A percentile compares a stretch with the other conserved stretches of the same genome.
Conservation (phyloP, 1,140 invertebrate genomes). For the Pseudomyrmex concolor region DNA sequence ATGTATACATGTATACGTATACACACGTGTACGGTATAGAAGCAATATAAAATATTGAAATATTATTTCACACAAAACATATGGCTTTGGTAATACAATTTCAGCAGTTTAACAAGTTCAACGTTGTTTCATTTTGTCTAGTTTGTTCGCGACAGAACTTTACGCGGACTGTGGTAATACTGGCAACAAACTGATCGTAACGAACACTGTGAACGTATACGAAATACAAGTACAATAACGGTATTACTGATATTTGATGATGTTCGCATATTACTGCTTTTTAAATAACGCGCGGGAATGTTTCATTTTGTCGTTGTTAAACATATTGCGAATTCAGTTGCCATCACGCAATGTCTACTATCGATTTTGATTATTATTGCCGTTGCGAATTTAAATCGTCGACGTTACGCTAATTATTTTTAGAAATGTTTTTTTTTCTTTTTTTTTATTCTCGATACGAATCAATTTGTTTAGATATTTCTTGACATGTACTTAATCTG, state of each 20-base stretch:
- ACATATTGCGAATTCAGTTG: constrained; percentile 35
- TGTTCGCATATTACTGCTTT: constrained; percentile 46
- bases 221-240: background rate
- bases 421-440: background rate
- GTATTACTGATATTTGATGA: constrained; percentile 30
- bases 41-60: constrained; percentile 23
- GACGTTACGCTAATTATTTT: constrained; percentile 18
- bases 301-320: constrained; percentile 20
- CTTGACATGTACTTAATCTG: background rate
- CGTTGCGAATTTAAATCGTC: constrained; percentile 23
- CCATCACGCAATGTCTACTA: constrained; percentile 1
- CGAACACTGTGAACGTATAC: constrained; percentile 16
- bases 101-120: constrained; percentile 35
- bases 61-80: background rate
- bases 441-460: constrained; percentile 6
- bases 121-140: constrained; percentile 44
- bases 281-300: constrained; percentile 30
- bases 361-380: constrained; percentile 12
- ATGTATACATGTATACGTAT: background rate
- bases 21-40: background rate
- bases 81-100: constrained; percentile 30
- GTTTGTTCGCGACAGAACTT: constrained; percentile 36
- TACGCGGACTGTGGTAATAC: constrained; percentile 17
- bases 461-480: constrained; percentile 17
- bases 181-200: constrained; percentile 35